Evolutionary conservation across 1,140 invertebrate species (phyloP), one percentile per base, ranked within the genome.

Genomic region (Sarcophaga bullata): DNA sequence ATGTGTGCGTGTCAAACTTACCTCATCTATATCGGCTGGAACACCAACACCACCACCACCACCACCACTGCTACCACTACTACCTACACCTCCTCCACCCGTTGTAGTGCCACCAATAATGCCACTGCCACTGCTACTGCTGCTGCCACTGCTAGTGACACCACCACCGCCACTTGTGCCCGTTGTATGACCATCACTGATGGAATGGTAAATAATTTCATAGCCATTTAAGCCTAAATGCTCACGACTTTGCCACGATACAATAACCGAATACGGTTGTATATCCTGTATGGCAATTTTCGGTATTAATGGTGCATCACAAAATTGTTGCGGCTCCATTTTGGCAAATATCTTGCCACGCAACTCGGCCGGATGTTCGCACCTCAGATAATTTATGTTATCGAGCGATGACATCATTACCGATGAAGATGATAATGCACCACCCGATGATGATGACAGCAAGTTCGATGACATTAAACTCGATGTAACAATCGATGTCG

Each of bases 221-320:
- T 96, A 98, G 78, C 95, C 96, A 85, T 94, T 94, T 81, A 98
- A 92, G 25, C 95, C 95, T 15, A 95, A 95, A 90, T 96, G 95
- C 91, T 97, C 97, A 85, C 96, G 93, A 84, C 95, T 96, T 88
- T 97, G 95, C 96, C 96, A 97, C 80, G 95, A 95, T 13, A 97
- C 95, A 80, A 96, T 91, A 50, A 97, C 94, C n/a, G 95, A 96
- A 90, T 95, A 96, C 3, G 96, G 95, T 90, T 97, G 95, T 50
- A 97, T 95, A 88, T 97, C 96, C 91, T 96, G 94, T 84, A 97
- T 95, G 82, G 95, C 95, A 46, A 98, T 91, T 89, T 95, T 94
- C 68, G 95, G 91, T 83, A 97, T 93, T 84, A 96, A 91, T 8
- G 96, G 96, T 80, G 94, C 92, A 82, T 96, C 94, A 87, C 96